Evolutionary conservation across 2,888 invertebrate species (phyloP).

Genomic region (Pollenia amentaria): DNA sequence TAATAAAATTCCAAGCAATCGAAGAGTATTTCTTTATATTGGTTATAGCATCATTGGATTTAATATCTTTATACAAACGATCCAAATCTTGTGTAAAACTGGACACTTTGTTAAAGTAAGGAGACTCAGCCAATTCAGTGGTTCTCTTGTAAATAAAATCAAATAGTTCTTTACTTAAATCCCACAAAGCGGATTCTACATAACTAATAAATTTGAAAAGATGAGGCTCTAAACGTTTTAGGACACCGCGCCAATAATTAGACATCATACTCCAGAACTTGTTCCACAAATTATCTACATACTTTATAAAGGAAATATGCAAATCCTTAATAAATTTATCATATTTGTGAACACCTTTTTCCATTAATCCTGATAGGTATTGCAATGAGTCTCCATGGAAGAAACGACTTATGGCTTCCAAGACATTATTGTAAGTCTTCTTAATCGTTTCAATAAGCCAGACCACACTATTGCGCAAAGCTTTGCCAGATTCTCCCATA

Average conservation of each 20-base stretch:
- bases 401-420: conserved; percentile 89
- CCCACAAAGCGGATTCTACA: conserved; percentile 90
- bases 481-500: conserved; percentile 93
- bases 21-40: conserved; percentile 91
- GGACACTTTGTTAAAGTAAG: conserved; percentile 92
- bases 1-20: conserved; percentile 88
- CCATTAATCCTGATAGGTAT: conserved; percentile 89
- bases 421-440: conserved; percentile 88
- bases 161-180: conserved; percentile 90
- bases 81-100: conserved; percentile 93
- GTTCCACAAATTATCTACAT: conserved; percentile 91
- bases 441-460: conserved; percentile 89
- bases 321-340: conserved; percentile 91
- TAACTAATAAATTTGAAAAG: conserved; percentile 91
- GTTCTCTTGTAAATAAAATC: conserved; percentile 92
- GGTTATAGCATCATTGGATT: conserved; percentile 90
- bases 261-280: conserved; percentile 88
- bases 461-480: conserved; percentile 90
- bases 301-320: conserved; percentile 88
- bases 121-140: conserved; percentile 91
- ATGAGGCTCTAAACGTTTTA: conserved; percentile 91
- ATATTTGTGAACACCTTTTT: conserved; percentile 90
- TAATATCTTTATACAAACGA: conserved; percentile 91
- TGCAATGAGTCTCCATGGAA: conserved; percentile 91
- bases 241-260: conserved; percentile 90